These are phyloP conservation scores for Metacarcinus magister DNA, from an alignment of 2,888 invertebrate genomes.

Conservation along the genomic window DNA sequence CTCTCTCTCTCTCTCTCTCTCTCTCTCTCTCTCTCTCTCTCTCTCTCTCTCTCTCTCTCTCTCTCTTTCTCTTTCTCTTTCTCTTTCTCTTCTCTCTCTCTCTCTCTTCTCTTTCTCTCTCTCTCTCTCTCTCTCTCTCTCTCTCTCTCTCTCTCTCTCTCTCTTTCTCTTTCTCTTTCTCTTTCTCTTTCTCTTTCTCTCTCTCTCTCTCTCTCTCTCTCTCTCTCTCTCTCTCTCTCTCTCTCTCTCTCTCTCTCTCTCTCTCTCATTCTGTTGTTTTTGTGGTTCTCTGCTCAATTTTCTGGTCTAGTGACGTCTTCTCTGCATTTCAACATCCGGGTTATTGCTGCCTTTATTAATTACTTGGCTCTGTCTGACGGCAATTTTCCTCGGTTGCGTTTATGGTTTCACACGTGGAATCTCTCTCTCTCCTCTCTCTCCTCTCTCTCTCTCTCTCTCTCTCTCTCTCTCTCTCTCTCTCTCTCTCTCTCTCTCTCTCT, in stretches of 20 bases:
- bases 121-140: background rate
- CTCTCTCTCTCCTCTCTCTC: background rate
- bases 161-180: conserved; percentile 5
- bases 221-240: conserved; percentile 50
- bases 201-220: conserved; percentile 39
- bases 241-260: conserved; percentile 56
- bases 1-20: conserved; percentile 44
- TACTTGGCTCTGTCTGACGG: background rate
- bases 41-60: background rate
- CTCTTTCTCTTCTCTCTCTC: conserved; percentile 39
- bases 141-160: background rate
- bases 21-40: background rate
- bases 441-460: conserved; percentile 60
- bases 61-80: background rate
- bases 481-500: conserved; percentile 48
- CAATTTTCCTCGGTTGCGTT: conserved; percentile 13
- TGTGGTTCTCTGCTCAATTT: background rate
- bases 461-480: conserved; percentile 12
- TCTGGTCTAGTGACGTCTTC: background rate
- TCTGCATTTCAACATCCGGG: background rate
- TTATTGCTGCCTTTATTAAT: background rate
- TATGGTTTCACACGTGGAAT: background rate
- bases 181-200: conserved; percentile 34
- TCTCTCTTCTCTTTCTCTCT: background rate
- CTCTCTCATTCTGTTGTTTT: background rate